Evolutionary conservation across 2,888 invertebrate species (phyloP).

Genomic region (Himalopsyche japonica): DNA sequence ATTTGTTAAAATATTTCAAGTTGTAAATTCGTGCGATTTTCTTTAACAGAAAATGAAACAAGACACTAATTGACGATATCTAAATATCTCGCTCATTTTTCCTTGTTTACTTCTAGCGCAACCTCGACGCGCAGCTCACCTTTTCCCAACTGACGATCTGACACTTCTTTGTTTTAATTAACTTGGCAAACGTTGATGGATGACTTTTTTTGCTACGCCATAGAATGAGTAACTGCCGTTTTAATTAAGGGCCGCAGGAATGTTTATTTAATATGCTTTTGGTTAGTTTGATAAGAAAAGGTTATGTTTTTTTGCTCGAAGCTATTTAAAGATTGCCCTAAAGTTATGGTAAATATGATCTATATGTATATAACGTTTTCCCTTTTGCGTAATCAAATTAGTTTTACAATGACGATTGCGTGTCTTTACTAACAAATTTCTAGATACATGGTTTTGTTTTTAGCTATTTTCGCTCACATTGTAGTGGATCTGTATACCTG

Average conservation of each 20-base stretch:
- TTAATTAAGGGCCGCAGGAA: constrained; percentile 12
- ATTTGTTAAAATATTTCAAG: no score
- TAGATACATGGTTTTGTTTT: no score
- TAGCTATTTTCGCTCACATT: no score
- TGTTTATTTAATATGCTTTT: background rate
- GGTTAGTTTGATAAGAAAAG: background rate
- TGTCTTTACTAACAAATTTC: no score
- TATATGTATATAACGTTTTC: no score
- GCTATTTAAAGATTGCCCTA: background rate
- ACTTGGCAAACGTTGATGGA: constrained; percentile 26
- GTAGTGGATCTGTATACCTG: no score
- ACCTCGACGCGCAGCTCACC: background rate
- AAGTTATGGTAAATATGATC: background rate
- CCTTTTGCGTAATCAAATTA: no score
- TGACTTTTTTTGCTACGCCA: constrained; percentile 27
- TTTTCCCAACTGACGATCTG: background rate
- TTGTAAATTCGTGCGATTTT: no score
- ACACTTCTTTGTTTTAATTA: constrained; percentile 38
- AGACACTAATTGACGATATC: background rate
- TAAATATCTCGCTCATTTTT: background rate
- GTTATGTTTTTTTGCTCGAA: background rate
- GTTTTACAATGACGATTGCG: no score
- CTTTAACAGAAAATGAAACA: no score
- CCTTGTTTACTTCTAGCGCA: background rate
- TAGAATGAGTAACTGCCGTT: constrained; percentile 19